Conservation (phyloP, 2,113 vertebrate genomes). For the Elephantulus edwardii region DNA sequence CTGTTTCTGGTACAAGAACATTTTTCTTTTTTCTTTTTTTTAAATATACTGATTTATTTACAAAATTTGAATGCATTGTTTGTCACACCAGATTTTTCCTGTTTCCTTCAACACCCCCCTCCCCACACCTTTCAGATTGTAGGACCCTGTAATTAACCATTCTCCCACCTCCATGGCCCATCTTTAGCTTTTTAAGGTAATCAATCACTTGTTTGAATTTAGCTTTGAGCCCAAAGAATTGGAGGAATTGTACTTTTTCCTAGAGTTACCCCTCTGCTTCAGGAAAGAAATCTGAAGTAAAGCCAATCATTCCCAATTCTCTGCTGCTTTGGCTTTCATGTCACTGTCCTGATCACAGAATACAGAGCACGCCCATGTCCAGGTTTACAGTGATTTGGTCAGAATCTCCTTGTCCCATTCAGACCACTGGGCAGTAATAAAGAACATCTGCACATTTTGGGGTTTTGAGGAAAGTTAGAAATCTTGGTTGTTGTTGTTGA, state of each 20-base stretch:
- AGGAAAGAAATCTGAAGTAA: not conserved
- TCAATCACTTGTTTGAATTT: slow-evolving; percentile 17
- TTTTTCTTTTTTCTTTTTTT: no score
- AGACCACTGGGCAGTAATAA: not conserved
- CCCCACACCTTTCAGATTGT: no score
- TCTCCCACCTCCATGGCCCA: no score
- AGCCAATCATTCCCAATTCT: not conserved
- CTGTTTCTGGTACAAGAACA: not conserved
- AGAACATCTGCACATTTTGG: not conserved
- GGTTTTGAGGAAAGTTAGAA: not conserved
- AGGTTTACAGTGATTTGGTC: not conserved
- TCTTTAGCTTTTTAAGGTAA: not conserved
- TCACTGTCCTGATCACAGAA: not conserved
- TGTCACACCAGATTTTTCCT: no score
- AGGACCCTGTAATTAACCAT: no score
- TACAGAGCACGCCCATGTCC: not conserved
- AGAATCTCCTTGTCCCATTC: not conserved
- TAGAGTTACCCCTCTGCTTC: not conserved
- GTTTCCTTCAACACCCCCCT: no score
- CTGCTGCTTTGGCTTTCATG: not conserved
- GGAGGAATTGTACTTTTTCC: not conserved
- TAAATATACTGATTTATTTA: no score
- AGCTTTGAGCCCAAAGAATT: not conserved
- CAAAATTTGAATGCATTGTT: no score
- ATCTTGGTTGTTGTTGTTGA: no score